Evolutionary conservation across 1,140 invertebrate species (phyloP), one percentile per base, ranked within the genome.

Genomic region (Whitmania pigra): DNA sequence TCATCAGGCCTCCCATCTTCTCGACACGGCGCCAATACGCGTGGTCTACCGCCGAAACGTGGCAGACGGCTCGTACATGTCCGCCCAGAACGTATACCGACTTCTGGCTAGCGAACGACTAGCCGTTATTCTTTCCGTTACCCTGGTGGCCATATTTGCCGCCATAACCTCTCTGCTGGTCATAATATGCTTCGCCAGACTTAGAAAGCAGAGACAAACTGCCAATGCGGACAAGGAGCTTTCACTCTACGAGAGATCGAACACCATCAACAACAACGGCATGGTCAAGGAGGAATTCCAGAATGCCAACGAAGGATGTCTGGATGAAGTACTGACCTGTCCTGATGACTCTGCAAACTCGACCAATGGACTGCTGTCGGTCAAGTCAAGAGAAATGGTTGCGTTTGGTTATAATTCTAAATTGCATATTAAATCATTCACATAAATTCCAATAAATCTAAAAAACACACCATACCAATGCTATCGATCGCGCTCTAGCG

Each of bases 81-180:
- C 57, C 22, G 69, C 69, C n/a, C 31, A 49, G 3, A 36, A 54
- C n/a, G 53, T 70, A 3, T 70, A 70, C 53, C 18, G 53, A 53
- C n/a, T 70, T 3, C 53, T 70, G 69, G 69, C 69, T 9, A 70
- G 69, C 69, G 69, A 70, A 49, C 18, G 53, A 7, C 69, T 70
- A 25, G 69, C 69, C n/a, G 49, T 70, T 40, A 53, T 43, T 11
- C 53, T 70, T 7, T 25, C 49, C 15, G 69, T 36, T 7, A 53
- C 69, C 31, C 22, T 70, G 69, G 69, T 70, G 69, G 69, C 69
- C 36, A 70, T 70, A 49, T 49, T 70, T 17, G 22, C 25, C 13
- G 69, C 69, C 69, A 70, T 70, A 25, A 53, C 22, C n/a, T 49
- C 43, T 20, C 6, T 70, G 6, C 31, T 70, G 40, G 40, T 29